phyloP scores from a whole-genome alignment of 64 coral and sea anemone species.

The Catalaphyllia jardinei region DNA sequence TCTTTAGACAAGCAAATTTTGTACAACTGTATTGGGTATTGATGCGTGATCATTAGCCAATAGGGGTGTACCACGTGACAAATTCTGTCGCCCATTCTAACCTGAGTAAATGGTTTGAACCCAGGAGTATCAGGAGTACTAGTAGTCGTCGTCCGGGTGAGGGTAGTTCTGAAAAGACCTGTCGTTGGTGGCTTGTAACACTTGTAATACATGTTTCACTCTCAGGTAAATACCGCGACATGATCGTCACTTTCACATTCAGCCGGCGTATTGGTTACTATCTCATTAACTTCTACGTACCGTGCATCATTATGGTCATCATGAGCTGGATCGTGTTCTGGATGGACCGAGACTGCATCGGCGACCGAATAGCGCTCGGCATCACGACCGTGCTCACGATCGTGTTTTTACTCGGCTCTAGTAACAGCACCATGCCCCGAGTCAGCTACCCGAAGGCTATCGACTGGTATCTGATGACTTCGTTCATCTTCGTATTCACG shows the following conservation, averaged over 20 bases:
- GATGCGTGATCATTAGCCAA: too few relatives aligned
- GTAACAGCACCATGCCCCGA: constrained; percentile 92
- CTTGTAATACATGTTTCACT: neutral
- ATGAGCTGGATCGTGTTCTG: constrained; percentile 87
- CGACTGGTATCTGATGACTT: constrained; percentile 93
- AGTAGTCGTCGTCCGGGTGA: too few relatives aligned
- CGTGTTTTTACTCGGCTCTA: constrained; percentile 86
- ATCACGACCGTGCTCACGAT: constrained; percentile 92
- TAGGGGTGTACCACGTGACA: too few relatives aligned
- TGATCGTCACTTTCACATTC: constrained; percentile 86
- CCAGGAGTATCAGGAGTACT: too few relatives aligned
- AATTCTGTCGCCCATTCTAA: too few relatives aligned
- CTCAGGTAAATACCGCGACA: constrained; percentile 72
- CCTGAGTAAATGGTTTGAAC: too few relatives aligned
- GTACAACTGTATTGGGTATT: too few relatives aligned
- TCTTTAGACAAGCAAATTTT: too few relatives aligned
- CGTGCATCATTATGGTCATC: constrained; percentile 90
- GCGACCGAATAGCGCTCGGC: constrained; percentile 86
- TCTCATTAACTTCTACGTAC: constrained; percentile 92
- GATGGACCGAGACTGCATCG: constrained; percentile 89
- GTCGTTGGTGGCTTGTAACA: too few relatives aligned
- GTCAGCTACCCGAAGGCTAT: constrained; percentile 91
- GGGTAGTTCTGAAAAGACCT: too few relatives aligned
- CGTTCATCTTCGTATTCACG: constrained; percentile 88
- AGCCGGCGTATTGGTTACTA: constrained; percentile 83